Conservation (phyloP, 1,140 invertebrate genomes). For the Sesamia nonagrioides region DNA sequence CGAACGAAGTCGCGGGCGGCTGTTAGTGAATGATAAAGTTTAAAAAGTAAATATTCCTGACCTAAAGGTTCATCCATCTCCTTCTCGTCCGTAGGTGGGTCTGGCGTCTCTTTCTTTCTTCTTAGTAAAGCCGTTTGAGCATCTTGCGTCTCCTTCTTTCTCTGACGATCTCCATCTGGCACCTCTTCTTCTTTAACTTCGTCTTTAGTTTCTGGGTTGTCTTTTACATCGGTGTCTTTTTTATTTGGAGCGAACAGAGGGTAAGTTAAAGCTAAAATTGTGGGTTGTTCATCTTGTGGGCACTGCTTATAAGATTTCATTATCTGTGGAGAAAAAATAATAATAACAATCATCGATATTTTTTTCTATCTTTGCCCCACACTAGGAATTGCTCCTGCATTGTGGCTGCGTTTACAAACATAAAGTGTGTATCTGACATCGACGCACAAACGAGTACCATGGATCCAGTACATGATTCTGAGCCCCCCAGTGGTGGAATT, state of each 20-base stretch:
- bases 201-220: conserved; percentile 37
- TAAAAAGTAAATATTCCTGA: too few relatives aligned
- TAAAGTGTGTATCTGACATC: too few relatives aligned
- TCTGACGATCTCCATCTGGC: neutral
- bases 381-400: too few relatives aligned
- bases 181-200: conserved; percentile 23
- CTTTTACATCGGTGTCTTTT: conserved; percentile 56
- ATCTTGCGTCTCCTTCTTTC: conserved; percentile 30
- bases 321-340: conserved; percentile 61
- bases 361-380: neutral
- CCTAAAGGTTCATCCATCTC: neutral
- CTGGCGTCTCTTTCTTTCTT: neutral
- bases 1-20: too few relatives aligned
- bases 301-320: conserved; percentile 73
- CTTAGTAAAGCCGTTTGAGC: neutral
- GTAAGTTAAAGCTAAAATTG: conserved; percentile 76
- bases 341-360: neutral
- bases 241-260: conserved; percentile 70
- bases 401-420: too few relatives aligned
- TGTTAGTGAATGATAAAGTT: too few relatives aligned
- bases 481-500: too few relatives aligned
- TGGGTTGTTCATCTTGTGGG: conserved; percentile 60
- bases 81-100: conserved; percentile 8
- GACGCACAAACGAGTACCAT: too few relatives aligned
- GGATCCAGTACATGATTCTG: too few relatives aligned